These are phyloP conservation scores for Xiphorhynchus erythropygius DNA, from an alignment of 2,797 vertebrate genomes.

Conservation along the genomic window DNA sequence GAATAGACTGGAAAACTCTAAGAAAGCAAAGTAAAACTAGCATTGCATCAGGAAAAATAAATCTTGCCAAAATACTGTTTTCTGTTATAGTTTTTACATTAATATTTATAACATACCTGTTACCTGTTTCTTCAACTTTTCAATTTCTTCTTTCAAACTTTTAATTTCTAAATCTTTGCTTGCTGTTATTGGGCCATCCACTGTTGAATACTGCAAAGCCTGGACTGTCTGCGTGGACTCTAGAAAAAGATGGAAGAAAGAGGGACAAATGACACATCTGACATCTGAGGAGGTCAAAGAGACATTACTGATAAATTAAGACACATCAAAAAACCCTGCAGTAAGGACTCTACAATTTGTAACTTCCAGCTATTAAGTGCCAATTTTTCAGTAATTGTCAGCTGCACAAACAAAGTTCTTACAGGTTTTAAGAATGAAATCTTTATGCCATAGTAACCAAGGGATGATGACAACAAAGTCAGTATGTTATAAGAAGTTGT, in stretches of 20 bases:
- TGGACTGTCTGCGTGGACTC: slow-evolving; percentile 96
- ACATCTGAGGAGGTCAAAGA: neutral
- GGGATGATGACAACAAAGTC: neutral
- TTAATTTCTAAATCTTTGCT: slow-evolving; percentile 96
- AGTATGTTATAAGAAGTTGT: neutral
- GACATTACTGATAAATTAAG: neutral
- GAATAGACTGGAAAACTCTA: neutral
- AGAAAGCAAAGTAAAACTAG: neutral
- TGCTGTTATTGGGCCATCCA: slow-evolving; percentile 81
- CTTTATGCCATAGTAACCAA: neutral
- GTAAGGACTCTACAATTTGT: neutral
- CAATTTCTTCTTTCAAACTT: slow-evolving; percentile 93
- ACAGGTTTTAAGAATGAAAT: neutral
- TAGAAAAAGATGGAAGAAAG: slow-evolving; percentile 45
- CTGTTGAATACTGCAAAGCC: slow-evolving; percentile 87
- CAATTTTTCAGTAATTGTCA: neutral
- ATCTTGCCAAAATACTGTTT: neutral
- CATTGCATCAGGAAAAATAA: neutral
- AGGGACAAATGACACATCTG: neutral
- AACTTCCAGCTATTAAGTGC: neutral
- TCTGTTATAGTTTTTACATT: neutral
- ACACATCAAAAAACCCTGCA: neutral
- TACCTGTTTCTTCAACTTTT: slow-evolving; percentile 92
- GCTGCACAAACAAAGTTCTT: neutral
- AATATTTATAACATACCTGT: slow-evolving; percentile 78